Conservation (phyloP, 2,888 invertebrate genomes). For the Amphipoea oculea region DNA sequence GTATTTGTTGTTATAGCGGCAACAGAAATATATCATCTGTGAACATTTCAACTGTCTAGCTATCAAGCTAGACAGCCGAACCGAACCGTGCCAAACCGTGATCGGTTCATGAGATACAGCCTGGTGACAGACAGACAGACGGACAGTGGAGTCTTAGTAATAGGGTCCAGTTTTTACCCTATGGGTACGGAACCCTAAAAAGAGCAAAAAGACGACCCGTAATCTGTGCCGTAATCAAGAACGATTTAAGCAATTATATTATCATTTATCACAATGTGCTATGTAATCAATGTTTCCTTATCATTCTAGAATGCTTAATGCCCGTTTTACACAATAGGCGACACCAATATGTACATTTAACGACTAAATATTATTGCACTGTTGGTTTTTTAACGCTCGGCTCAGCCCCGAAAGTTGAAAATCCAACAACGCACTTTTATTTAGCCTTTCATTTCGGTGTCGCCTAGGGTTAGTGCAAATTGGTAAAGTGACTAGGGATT, state of each 20-base stretch:
- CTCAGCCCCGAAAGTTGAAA: background rate
- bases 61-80: too few species aligned
- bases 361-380: background rate
- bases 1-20: too few species aligned
- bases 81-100: too few species aligned
- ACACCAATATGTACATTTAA: background rate
- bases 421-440: background rate
- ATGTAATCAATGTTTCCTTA: background rate
- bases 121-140: too few species aligned
- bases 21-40: too few species aligned
- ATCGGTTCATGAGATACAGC: too few species aligned
- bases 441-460: background rate
- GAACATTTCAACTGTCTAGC: too few species aligned
- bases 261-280: background rate
- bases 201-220: background rate
- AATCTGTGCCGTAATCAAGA: background rate
- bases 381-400: background rate
- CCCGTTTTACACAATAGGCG: background rate
- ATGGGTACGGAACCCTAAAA: background rate
- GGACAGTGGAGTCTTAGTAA: too few species aligned
- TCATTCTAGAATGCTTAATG: background rate
- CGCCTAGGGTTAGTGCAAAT: background rate
- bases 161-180: too few species aligned
- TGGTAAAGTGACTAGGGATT: too few species aligned
- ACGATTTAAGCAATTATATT: background rate